Base-by-base conservation (phyloP, 2,888 invertebrate species). In the Ennomos erosarius region DNA sequence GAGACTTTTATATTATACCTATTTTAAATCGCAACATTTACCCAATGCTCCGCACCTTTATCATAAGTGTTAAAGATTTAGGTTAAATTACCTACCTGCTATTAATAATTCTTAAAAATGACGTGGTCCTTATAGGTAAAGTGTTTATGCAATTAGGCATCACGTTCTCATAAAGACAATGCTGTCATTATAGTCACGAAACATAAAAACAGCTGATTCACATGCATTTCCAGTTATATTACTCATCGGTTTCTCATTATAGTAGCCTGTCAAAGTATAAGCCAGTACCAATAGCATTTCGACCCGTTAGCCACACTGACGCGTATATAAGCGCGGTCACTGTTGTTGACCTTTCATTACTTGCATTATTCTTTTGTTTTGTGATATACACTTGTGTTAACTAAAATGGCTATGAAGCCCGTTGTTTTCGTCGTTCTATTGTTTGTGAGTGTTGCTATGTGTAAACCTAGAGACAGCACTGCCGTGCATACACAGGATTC, bases 391-490 rank as follows among this genome's bases (percentile, higher is more conserved):
- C 42, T 46, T 52, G 9, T 26, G 34, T 52, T 8, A 33, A 26
- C n/a, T 39, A 56, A 51, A 48, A 59, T 59, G 63, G 43, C 38
- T 52, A 10, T 58, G 53, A 63, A 56, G 58, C 48, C 40, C 50
- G 57, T 55, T 35, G 16, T 48, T 45, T 45, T 62, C 9, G 38
- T 57, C 5, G 45, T 43, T 58, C 37, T 56, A 9, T 39, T 59
- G 12, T 33, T 37, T 44, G 55, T 52, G 36, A 39, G 55, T 35
- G 53, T 48, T 33, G 55, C 38, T 9, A 9, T 50, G 10, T 47
- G 51, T 36, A n/a, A 70, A 16, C 82, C 85, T 10, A 74, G 75
- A 63, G 77, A 79, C 44, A 70, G 64, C 34, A 71, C 68, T 33
- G 69, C 70, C 4, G 52, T 64, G 34, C 48, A 56, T 33, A 42